Base-by-base conservation (phyloP, 2,888 invertebrate genomes). In the Scaeva pyrastri region DNA sequence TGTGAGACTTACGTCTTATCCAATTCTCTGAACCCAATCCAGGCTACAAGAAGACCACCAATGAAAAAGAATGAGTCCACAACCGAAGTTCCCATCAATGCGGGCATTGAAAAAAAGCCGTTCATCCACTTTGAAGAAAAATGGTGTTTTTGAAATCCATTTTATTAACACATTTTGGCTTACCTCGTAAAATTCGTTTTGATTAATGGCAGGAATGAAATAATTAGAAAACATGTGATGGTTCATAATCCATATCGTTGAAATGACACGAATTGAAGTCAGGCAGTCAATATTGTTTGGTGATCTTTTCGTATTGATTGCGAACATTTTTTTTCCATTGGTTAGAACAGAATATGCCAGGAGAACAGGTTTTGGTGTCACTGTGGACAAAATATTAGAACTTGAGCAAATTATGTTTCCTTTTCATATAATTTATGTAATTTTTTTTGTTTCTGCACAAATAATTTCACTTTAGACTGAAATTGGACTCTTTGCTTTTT, bases 31-130 rank as follows among this genome's bases (percentile, higher is more conserved):
- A 89, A 75, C 0, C 82, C 62, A 8, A 73, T 56, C 74, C 88
- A 77, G 1, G 93, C 92, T 5, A 93, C 92, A 0, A 95, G 90
- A 11, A 94, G 89, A 10, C 94, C 94, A 88, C 94, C 94, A 43
- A 94, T 88, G 23, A 93, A 88, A 85, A 94, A 94, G 88, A 95
- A 95, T 0, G 94, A 94, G 81, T 95, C 95, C 1, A 94, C 94
- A 0, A 94, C 92, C 7, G 94, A 89, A 0, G 93, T 55, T 90
- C 91, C 93, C 90, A 93, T 36, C 89, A 90, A 45, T 23, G 85
- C 21, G 2, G 86, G 23, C 88, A 88, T 86, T 11, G 87, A 66
- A 39, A 48, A 76, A 10, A 70, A 56, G 3, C 50, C 52, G 16
- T 56, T 12, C 1, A 16, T 4, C 87, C 84, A 88, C 66, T 66